These are phyloP conservation scores for Luehdorfia chinensis DNA, from an alignment of 1,140 invertebrate species.

Conservation along the genomic window DNA sequence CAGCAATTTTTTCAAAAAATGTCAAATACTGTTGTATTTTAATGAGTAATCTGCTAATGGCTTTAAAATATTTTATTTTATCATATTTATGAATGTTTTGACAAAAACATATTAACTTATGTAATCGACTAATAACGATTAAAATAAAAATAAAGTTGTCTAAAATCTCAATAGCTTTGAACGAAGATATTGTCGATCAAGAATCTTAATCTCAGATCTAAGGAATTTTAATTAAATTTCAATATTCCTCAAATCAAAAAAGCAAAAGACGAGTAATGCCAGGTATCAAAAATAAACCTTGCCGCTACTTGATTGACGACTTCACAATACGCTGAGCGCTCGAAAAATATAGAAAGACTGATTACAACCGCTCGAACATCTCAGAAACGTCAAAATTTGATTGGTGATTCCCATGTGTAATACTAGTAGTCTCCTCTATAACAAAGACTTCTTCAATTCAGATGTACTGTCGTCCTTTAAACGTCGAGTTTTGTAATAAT, in stretches of 20 bases:
- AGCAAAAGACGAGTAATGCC: slow-evolving; percentile 43
- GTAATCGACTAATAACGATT: too few relatives aligned
- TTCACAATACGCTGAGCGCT: slow-evolving; percentile 42
- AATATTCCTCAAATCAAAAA: slow-evolving; percentile 56
- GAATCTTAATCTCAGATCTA: slow-evolving; percentile 43
- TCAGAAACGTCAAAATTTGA: slow-evolving; percentile 69
- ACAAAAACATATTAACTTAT: too few relatives aligned
- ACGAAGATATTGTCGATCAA: too few relatives aligned
- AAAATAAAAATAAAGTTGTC: too few relatives aligned
- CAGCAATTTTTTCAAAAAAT: too few relatives aligned
- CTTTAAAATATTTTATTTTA: too few relatives aligned
- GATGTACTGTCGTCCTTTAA: slow-evolving; percentile 34
- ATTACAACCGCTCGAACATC: slow-evolving; percentile 54
- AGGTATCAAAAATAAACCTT: slow-evolving; percentile 42
- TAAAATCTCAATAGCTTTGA: too few relatives aligned
- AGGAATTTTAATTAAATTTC: slow-evolving; percentile 65
- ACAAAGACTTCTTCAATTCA: slow-evolving; percentile 31
- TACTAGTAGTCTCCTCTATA: slow-evolving; percentile 61
- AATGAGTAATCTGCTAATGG: too few relatives aligned
- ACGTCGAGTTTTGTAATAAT: slow-evolving; percentile 45
- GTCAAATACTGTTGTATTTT: too few relatives aligned
- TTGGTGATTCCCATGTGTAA: slow-evolving; percentile 76
- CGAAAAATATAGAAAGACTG: slow-evolving; percentile 51
- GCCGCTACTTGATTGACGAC: slow-evolving; percentile 61
- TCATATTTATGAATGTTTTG: too few relatives aligned